phyloP scores from a whole-genome alignment of 2,113 vertebrate species.

The Oreotrochilus melanogaster region DNA sequence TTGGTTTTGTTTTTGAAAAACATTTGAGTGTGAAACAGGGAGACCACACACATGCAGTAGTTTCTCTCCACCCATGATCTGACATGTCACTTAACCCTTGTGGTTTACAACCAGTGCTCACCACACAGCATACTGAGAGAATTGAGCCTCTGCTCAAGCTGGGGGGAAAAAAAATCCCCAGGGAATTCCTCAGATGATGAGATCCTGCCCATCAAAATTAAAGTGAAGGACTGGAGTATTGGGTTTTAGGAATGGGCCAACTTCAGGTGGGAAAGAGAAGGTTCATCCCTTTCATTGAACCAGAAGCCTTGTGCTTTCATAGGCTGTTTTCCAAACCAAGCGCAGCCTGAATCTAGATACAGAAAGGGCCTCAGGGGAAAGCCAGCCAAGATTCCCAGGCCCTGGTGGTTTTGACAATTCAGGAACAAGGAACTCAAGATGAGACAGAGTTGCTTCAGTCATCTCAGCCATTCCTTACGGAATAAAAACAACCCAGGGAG shows the following conservation, averaged over 20 bases:
- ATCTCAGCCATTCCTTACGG: background rate
- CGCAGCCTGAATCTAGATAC: background rate
- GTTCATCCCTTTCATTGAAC: background rate
- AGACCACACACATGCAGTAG: conserved; percentile 43
- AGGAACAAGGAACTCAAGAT: background rate
- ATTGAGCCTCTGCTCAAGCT: background rate
- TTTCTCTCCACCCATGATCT: background rate
- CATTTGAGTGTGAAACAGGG: background rate
- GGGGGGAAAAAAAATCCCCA: background rate
- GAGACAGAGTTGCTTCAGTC: background rate
- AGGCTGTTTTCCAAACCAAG: background rate
- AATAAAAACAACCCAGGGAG: background rate
- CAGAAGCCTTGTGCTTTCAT: background rate
- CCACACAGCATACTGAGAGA: background rate
- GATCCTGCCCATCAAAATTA: background rate
- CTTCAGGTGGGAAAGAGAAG: background rate
- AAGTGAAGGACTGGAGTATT: background rate
- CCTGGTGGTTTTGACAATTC: background rate
- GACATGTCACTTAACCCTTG: conserved; percentile 32
- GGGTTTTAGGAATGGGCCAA: background rate
- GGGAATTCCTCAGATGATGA: conserved; percentile 33
- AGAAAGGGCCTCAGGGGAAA: background rate
- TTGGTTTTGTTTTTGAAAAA: background rate
- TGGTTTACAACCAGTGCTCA: background rate
- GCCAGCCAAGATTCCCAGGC: background rate